Evolutionary conservation across 2,888 invertebrate genomes (phyloP).

Genomic region (Agriopis marginaria): DNA sequence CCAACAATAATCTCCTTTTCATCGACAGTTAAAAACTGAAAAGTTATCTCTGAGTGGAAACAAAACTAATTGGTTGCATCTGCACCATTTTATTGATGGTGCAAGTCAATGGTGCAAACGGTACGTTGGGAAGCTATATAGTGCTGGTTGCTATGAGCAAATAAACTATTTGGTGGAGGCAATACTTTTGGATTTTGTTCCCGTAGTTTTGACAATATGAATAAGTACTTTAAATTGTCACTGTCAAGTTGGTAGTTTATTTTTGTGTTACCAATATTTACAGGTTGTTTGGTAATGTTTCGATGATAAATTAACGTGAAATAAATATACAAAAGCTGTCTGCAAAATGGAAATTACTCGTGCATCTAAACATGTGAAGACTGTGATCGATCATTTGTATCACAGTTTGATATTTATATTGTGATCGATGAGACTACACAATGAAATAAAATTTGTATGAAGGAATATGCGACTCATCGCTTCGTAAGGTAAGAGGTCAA

Average conservation of each 20-base stretch:
- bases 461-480: background rate
- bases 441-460: background rate
- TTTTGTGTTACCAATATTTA: background rate
- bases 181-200: no score
- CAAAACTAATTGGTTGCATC: no score
- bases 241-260: background rate
- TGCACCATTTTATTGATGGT: no score
- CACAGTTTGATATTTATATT: slow-evolving; percentile 68
- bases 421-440: slow-evolving; percentile 34
- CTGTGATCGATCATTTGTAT: slow-evolving; percentile 70
- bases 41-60: no score
- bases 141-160: no score
- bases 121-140: no score
- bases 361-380: slow-evolving; percentile 64
- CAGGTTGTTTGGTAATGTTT: background rate
- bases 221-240: background rate
- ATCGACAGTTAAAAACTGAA: no score
- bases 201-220: no score
- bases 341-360: slow-evolving; percentile 69
- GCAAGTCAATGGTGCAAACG: no score
- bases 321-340: slow-evolving; percentile 42
- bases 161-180: no score
- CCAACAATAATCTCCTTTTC: no score
- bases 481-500: background rate
- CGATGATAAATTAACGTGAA: slow-evolving; percentile 40